Evolutionary conservation across 1,140 invertebrate species (phyloP), one percentile per base, ranked within the genome.

Genomic region (Polypedilum vanderplanki): DNA sequence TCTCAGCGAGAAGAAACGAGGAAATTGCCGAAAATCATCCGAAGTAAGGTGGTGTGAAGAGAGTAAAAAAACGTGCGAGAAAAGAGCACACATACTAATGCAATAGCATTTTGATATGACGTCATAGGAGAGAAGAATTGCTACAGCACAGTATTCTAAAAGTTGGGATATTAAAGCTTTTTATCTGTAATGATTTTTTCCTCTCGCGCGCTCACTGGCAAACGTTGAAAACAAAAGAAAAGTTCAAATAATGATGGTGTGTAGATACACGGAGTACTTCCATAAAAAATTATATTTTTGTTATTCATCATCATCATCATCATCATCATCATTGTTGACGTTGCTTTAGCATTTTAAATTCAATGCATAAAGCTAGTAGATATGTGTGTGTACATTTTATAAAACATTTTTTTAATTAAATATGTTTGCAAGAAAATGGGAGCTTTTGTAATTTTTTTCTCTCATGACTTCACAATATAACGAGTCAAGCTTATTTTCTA

Each of bases 171-270:
- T 57, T 57, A 57, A 57, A 57, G 46, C 46, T 57, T 57, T 57
- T 15, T 57, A 15, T 57, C 12, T 57, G 46, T 57, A 57, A 57
- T 57, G 46, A 57, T 15, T 57, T 57, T 15, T 57, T 57, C n/a
- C 41, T 4, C 46, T 15, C 12, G 4, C 3, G 10, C 12, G 10
- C 15, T 57, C 3, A 15, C 46, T n/a, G 3, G 1, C 4, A 57
- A 57, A 57, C 12, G n/a, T n/a, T n/a, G 46, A 57, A 57, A 57
- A 57, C 46, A 57, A 57, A 57, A 57, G 46, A 57, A 46, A 46
- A 46, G 41, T 46, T 46, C 41, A 46, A 46, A 46, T 46, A 46
- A 57, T 12, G 46, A 57, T 12, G 46, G 46, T n/a, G 46, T 57
- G 15, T 46, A 57, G 46, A 57, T 57, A 57, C 46, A 57, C 12